Base-by-base conservation (phyloP, 2,113 vertebrate genomes). In the Gopherus flavomarginatus region DNA sequence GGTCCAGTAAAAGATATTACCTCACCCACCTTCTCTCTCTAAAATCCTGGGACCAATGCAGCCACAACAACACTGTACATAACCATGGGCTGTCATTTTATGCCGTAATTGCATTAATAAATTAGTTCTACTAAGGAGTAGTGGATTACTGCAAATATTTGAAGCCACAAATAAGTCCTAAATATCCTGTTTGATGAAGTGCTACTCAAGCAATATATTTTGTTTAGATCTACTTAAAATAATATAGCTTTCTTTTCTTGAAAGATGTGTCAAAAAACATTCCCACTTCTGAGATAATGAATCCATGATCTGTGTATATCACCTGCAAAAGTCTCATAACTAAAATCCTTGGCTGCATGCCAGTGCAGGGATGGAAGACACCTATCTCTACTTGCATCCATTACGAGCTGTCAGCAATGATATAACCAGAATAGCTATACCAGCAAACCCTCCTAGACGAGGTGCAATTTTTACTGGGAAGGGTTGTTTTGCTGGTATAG, bases 371-470 rank as follows among this genome's bases (percentile, higher is more conserved):
- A 78, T 44, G 38, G 75, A 47, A 29, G 11, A 78, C 12, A 22
- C 42, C 12, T 47, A 12, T 44, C 83, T 94, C 86, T 95, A 94
- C 90, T 95, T 95, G 93, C 75, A 81, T 29, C 35, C 87, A 81
- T 47, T 94, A 95, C 80, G 90, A 89, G 93, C n/a, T 82, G 19
- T 72, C n/a, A 72, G 21, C 65, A 38, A 19, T 69, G 7, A 19
- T 69, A 17, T 35, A 69, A n/a, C 62, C 59, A 62, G 44, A 24
- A 50, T 62, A 44, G 47, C 7, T 90, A 5, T 94, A 87, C 92
- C 52, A 80, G 82, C 87, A 94, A 95, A 53, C 5, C 38, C 89
- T 94, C 82, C 80, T 84, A 90, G 78, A 86, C 85, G 90, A 91
- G 85, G 52, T 21, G 69, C 11, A 80, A 8, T 69, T 83, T 87